phyloP scores from a whole-genome alignment of 1,140 invertebrate genomes.

The Agrypnia vestita region DNA sequence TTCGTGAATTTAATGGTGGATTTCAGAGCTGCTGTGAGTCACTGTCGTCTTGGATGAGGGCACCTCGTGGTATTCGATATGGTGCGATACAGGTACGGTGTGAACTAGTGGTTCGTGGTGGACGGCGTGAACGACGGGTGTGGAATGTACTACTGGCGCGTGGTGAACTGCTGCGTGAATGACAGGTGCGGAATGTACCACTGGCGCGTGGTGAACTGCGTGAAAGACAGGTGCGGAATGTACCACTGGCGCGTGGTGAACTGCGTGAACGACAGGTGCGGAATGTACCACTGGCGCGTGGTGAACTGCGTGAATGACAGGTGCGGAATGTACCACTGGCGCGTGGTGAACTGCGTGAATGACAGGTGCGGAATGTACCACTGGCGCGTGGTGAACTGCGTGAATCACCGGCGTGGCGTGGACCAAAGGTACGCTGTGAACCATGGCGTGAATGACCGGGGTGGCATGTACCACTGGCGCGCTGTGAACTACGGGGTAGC shows the following conservation, averaged over 20 bases:
- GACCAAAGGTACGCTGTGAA: conserved; percentile 56
- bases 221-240: conserved; percentile 67
- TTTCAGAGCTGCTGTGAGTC: conserved; percentile 15
- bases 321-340: conserved; percentile 63
- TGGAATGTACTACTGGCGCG: conserved; percentile 56
- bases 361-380: conserved; percentile 26
- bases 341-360: conserved; percentile 42
- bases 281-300: not conserved
- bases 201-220: conserved; percentile 66
- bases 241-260: conserved; percentile 64
- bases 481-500: not conserved
- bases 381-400: conserved; percentile 31
- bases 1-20: not conserved
- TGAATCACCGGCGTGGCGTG: conserved; percentile 64
- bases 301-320: conserved; percentile 62
- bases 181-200: conserved; percentile 67
- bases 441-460: conserved; percentile 26
- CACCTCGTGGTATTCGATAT: not conserved
- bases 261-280: conserved; percentile 67
- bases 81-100: conserved; percentile 6
- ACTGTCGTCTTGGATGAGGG: conserved; percentile 17
- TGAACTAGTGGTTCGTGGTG: not conserved
- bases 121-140: conserved; percentile 64
- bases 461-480: conserved; percentile 33
- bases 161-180: conserved; percentile 72